Conservation (phyloP, 2,113 vertebrate species). For the Gyps fulvus region DNA sequence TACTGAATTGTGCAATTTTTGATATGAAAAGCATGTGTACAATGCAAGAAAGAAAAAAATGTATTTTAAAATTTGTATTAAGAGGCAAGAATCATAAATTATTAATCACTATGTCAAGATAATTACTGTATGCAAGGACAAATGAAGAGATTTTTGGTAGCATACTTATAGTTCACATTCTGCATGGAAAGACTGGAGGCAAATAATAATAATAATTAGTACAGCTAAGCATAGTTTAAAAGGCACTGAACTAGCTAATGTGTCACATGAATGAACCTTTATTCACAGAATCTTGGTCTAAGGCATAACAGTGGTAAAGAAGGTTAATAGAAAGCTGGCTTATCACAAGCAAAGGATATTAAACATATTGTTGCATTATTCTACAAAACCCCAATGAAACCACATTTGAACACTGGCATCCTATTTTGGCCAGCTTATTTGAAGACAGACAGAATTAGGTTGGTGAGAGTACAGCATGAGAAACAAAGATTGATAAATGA, state of each 20-base stretch:
- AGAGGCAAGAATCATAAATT: neutral
- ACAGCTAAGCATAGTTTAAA: slow-evolving; percentile 26
- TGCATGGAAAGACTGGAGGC: neutral
- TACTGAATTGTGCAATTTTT: neutral
- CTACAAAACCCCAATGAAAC: neutral
- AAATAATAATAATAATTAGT: slow-evolving; percentile 50
- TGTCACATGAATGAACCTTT: neutral
- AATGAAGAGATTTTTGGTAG: slow-evolving; percentile 5
- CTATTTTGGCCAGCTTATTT: neutral
- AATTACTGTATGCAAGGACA: slow-evolving; percentile 3
- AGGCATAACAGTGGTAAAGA: neutral
- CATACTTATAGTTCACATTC: neutral
- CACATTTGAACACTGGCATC: neutral
- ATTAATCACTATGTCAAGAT: slow-evolving; percentile 1
- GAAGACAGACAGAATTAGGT: slow-evolving; percentile 29
- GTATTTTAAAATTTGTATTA: neutral
- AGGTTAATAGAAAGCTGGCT: slow-evolving; percentile 29
- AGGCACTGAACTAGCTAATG: slow-evolving; percentile 20
- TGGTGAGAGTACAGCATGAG: neutral
- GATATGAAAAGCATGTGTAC: neutral
- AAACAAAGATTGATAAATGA: slow-evolving; percentile 28
- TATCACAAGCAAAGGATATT: neutral
- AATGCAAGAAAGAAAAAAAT: neutral
- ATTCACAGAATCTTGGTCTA: neutral
- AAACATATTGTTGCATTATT: neutral